Evolutionary conservation across 1,140 invertebrate genomes (phyloP), one percentile per base, ranked within the genome.

Genomic region (Penaeus indicus): DNA sequence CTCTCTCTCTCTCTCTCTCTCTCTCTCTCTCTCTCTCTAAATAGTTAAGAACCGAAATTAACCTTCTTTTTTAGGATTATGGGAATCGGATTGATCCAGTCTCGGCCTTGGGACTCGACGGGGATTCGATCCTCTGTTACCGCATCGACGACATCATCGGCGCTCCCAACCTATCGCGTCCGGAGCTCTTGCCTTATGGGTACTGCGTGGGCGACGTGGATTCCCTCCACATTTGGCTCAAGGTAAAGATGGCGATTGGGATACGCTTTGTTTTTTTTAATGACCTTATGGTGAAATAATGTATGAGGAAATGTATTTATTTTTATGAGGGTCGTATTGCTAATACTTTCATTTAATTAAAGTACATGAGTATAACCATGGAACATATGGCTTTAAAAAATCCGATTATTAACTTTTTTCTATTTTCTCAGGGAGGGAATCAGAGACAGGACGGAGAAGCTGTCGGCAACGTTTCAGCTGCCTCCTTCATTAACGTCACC

Each of bases 181-280:
- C 87, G 16, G 87, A 88, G 42, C 82, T 88, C 38, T 63, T 88
- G 21, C 87, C 87, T 22, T 88, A 83, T 79, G 87, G 87, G 0
- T 88, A 88, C 61, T 88, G 80, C 84, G 86, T 88, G 72, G 87
- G 81, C 62, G 72, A 78, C 21, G 81, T 88, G 25, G 87, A 88
- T 84, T 80, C 87, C 13, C 81, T 88, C 22, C 60, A 84, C 32
- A 72, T 88, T 22, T 88, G 81, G 86, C 22, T 84, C 8, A 88
- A 88, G 87, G 87, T 88, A 60, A 54, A 54, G 10, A 8, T 10
- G 47, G 13, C 13, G 13, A 1, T 54, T 16, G 61, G 60, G 42
- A 47, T 16, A 80, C 3, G 18, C 22, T 80, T 42, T 42, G 38
- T 2, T 42, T 42, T 42, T 4, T 42, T 1, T 42, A 8, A 42